Evolutionary conservation across 2,797 vertebrate species (phyloP), one percentile per base, ranked within the genome.

Genomic region (Rallus crepitans): DNA sequence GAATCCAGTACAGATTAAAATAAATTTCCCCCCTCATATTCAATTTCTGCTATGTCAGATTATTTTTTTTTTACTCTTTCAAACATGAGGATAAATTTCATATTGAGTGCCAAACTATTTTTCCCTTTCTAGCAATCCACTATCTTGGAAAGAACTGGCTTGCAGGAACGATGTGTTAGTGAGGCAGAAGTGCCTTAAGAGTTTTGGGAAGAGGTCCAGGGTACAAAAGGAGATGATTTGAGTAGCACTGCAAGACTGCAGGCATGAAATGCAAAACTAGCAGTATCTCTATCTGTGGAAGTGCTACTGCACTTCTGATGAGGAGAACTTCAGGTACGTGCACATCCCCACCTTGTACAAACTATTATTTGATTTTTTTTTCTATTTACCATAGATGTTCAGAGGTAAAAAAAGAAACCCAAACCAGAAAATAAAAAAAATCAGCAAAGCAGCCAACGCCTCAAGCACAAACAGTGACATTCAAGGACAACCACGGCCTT

Each of bases 181-280:
- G 68, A 83, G 50, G 61, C 76, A 88, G 33, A 93, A 93, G 42
- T 6, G 7, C 77, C 91, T 61, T 57, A 65, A 61, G 69, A 82
- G 55, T 56, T 95, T 83, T 86, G 80, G 85, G 57, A 93, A 86
- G 63, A 71, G n/a, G 76, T 86, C 89, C 85, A 87, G 76, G 78
- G 57, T 27, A 61, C 82, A 61, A 61, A 45, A 68, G 60, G 50
- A 50, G 82, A 71, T 30, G 25, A 68, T 53, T 27, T 63, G 72
- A 31, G 40, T 23, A 75, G 53, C 4, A 24, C 39, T 68, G 60
- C 55, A 76, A 71, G 86, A 69, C 70, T 65, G 70, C 50, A 75
- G 66, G 33, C 48, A 71, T 15, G 23, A 85, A 94, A 80, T 30
- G 25, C 60, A 82, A 37, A 85, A 31, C 9, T 13, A 69, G n/a